Base-by-base conservation (phyloP, 1,140 invertebrate species). In the Bombyx mandarina region DNA sequence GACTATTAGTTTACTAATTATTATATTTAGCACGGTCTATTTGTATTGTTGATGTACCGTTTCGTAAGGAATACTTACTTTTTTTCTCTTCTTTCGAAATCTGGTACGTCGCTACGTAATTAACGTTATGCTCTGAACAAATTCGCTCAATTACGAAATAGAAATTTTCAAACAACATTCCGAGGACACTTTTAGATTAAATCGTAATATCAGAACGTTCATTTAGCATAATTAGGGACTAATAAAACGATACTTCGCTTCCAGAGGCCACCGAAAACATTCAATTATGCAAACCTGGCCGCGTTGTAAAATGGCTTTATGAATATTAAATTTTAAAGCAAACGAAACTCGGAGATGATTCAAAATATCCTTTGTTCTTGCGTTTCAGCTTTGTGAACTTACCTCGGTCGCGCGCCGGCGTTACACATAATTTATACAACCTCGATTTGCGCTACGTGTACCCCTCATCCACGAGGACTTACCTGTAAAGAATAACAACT, bases 401-500 rank as follows among this genome's bases (percentile, higher is more conserved):
- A 61, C 60, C 63, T 56, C 45, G 26, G 47, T 8, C 43, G 10
- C 44, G 46, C 26, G 22, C 53, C 22, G 12, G 43, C n/a, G 46
- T 56, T 54, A 57, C 46, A 50, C 12, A 52, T 56, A 57, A 56
- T 62, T 52, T 51, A 56, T 49, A 50, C 51, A 57, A 63, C 48
- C 61, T 56, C 55, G 53, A 58, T 56, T 52, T 59, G 48, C 47
- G 46, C 44, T 55, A 54, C 53, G 49, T 43, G 26, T 45, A 44
- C 54, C 26, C 8, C 53, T 52, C 57, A 35, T 35, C 26, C 26
- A 35, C 26, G 26, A 35, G 26, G 55, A 67, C 74, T 77, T 79
- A 79, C 74, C 74, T 77, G 76, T 52, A 75, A 79, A 73, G 57
- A 75, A 67, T 66, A 73, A 71, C 49, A 63, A 75, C 63, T 70